A percentile compares a stretch with the other conserved stretches of the same genome.
Conservation (phyloP, 1,140 invertebrate genomes). For the Heliconius congener region DNA sequence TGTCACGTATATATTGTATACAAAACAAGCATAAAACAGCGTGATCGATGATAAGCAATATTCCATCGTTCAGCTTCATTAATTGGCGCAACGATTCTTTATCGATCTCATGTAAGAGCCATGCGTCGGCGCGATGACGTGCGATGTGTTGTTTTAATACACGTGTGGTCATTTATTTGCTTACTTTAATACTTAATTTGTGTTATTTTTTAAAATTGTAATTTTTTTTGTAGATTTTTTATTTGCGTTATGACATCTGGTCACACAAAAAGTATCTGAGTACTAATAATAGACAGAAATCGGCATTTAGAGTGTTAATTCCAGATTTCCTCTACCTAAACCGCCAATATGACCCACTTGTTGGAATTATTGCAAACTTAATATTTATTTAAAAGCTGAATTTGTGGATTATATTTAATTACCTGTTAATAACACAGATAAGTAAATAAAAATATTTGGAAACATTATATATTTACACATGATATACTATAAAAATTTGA, state of each 20-base stretch:
- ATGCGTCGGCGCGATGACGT: not conserved
- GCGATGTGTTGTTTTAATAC: not conserved
- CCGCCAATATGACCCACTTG: too few relatives aligned
- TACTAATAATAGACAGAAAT: too few relatives aligned
- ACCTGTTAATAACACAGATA: too few relatives aligned
- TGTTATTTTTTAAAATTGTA: not conserved
- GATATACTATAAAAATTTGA: not conserved
- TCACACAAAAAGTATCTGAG: too few relatives aligned
- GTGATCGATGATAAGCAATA: not conserved
- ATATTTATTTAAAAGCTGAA: too few relatives aligned
- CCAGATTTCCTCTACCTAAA: too few relatives aligned
- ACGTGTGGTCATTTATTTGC: not conserved
- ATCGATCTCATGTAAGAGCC: constrained; percentile 7
- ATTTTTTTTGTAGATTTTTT: too few relatives aligned
- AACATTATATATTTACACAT: not conserved
- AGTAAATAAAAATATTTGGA: too few relatives aligned
- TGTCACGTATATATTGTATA: not conserved
- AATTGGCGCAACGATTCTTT: constrained; percentile 19
- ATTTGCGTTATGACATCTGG: too few relatives aligned
- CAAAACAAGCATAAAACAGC: not conserved
- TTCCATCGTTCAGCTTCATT: not conserved
- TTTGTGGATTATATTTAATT: too few relatives aligned
- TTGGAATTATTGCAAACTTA: too few relatives aligned
- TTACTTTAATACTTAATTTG: not conserved
- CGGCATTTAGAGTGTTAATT: too few relatives aligned